phyloP scores from a whole-genome alignment of 2,888 invertebrate species.

The Lysandra coridon region DNA sequence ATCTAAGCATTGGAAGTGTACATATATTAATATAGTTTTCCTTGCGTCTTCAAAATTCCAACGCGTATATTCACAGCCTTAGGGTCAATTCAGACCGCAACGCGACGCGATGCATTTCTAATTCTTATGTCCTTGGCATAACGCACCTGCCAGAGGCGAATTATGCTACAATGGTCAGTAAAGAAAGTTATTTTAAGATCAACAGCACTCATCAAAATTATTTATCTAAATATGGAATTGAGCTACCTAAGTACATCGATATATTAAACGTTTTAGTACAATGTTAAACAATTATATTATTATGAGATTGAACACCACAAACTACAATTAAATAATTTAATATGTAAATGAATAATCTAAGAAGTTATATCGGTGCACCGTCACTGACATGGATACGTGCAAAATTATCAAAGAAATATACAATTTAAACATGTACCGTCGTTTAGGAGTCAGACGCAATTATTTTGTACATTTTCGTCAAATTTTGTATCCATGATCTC shows the following conservation, averaged over 20 bases:
- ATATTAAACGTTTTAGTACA: conserved; percentile 17
- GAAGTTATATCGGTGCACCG: conserved; percentile 38
- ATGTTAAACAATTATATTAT: conserved; percentile 45
- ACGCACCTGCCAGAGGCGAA: neutral
- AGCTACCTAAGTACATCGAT: conserved; percentile 51
- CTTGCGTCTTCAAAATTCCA: neutral
- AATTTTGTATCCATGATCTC: neutral
- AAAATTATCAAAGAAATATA: neutral
- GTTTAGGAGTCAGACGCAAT: neutral
- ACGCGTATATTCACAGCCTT: neutral
- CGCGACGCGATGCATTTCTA: no score
- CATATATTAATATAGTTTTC: neutral
- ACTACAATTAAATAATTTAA: conserved; percentile 46
- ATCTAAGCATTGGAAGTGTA: neutral
- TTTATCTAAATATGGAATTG: conserved; percentile 49
- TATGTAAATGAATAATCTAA: conserved; percentile 40
- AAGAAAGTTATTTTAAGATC: conserved; percentile 23
- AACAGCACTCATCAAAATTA: conserved; percentile 26
- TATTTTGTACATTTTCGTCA: neutral
- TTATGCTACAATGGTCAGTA: neutral
- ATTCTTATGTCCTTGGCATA: neutral
- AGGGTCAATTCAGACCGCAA: no score
- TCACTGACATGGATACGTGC: neutral
- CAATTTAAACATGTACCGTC: neutral
- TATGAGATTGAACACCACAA: conserved; percentile 71